Percentiles rank a stretch among this genome's conserved stretches.
Evolutionary conservation across 2,797 vertebrate species (phyloP).

Genomic region (Sebastes variabilis): DNA sequence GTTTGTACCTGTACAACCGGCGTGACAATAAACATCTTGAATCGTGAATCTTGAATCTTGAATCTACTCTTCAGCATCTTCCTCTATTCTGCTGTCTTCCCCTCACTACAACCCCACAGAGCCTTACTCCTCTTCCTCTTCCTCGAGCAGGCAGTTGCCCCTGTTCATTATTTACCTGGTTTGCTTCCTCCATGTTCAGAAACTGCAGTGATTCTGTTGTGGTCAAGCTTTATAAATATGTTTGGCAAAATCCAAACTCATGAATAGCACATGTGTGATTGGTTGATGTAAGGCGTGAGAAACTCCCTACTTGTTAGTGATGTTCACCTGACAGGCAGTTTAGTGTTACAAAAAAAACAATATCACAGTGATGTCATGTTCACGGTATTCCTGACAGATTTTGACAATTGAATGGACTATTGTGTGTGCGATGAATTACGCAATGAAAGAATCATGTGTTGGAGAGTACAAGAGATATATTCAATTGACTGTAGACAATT

Average conservation of each 20-base stretch:
- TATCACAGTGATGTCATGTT: neutral
- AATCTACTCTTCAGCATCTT: neutral
- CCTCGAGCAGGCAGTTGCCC: neutral
- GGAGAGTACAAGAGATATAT: neutral
- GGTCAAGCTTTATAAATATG: conserved; percentile 1
- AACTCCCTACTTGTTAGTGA: neutral
- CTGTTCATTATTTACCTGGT: neutral
- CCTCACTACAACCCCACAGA: neutral
- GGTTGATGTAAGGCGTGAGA: conserved; percentile 1
- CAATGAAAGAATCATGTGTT: conserved; percentile 2
- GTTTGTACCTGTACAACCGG: too few relatives aligned
- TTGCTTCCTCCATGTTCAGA: neutral
- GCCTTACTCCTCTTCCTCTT: neutral
- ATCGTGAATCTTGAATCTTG: too few relatives aligned
- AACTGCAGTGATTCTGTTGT: neutral
- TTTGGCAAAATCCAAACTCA: neutral
- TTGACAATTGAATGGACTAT: neutral
- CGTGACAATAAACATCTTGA: too few relatives aligned
- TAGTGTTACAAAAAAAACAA: neutral
- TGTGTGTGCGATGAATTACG: neutral
- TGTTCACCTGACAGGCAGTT: neutral
- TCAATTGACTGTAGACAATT: neutral
- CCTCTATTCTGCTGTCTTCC: neutral
- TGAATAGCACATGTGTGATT: neutral
- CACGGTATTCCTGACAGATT: neutral